A percentile compares a stretch with the other conserved stretches of the same genome.
Evolutionary conservation across 2,113 vertebrate genomes (phyloP).

Genomic region (Lamprotornis superbus): DNA sequence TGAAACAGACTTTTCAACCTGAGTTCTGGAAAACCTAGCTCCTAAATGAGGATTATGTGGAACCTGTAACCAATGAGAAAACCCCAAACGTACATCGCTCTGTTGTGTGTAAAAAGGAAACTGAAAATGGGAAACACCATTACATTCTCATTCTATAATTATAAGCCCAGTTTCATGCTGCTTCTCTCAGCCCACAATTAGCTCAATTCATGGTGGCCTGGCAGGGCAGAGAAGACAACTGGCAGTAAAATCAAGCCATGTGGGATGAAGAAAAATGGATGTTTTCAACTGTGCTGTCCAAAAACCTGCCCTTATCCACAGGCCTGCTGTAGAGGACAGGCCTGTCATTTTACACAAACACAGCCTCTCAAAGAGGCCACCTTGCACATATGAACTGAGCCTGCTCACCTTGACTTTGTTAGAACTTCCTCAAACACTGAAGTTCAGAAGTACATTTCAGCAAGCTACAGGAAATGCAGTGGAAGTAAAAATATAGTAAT

Average conservation of each 20-base stretch:
- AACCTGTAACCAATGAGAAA: background rate
- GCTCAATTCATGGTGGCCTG: background rate
- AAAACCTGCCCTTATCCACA: background rate
- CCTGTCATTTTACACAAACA: background rate
- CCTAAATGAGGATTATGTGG: background rate
- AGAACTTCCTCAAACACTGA: background rate
- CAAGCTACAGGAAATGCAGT: background rate
- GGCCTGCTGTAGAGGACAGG: background rate
- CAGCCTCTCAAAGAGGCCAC: background rate
- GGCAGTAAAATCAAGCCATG: background rate
- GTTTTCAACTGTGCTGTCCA: background rate
- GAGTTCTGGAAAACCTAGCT: background rate
- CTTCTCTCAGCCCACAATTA: background rate
- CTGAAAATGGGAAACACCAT: background rate
- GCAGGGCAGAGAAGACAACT: background rate
- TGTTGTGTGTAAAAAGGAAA: background rate
- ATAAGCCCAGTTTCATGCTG: background rate
- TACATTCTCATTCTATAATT: background rate
- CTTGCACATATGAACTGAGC: background rate
- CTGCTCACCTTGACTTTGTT: background rate
- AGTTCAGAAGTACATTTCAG: background rate
- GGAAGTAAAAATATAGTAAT: background rate
- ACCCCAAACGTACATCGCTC: background rate
- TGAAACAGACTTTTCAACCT: background rate
- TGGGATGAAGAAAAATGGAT: background rate